Conservation (phyloP, 2,888 invertebrate species). For the Anoncus sp. region DNA sequence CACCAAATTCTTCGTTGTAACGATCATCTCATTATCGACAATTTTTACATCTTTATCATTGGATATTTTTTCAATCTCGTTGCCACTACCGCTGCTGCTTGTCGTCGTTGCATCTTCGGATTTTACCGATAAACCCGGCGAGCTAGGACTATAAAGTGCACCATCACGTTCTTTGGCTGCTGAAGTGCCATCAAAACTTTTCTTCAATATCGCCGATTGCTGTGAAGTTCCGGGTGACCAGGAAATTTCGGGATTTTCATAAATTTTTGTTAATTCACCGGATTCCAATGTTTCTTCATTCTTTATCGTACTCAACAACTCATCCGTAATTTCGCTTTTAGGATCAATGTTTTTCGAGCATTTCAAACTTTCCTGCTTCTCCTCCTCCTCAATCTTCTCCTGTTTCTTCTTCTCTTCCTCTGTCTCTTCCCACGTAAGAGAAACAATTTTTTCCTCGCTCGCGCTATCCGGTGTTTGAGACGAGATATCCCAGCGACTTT, state of each 20-base stretch:
- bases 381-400: constrained; percentile 67
- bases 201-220: constrained; percentile 62
- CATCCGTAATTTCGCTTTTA: constrained; percentile 4
- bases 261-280: constrained; percentile 45
- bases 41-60: constrained; percentile 18
- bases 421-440: constrained; percentile 74
- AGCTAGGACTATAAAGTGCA: constrained; percentile 77
- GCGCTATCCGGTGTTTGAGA: constrained; percentile 72
- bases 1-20: constrained; percentile 22
- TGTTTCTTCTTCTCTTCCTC: constrained; percentile 58
- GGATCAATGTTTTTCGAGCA: constrained; percentile 30
- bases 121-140: constrained; percentile 77
- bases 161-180: constrained; percentile 63
- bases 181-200: constrained; percentile 48
- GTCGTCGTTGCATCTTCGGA: constrained; percentile 70
- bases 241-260: constrained; percentile 32
- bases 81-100: constrained; percentile 21
- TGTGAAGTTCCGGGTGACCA: constrained; percentile 32
- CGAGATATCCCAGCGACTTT: constrained; percentile 79
- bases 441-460: constrained; percentile 70
- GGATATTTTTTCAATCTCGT: constrained; percentile 5
- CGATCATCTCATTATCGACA: not conserved
- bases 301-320: constrained; percentile 10
- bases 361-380: constrained; percentile 24
- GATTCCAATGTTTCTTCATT: constrained; percentile 26